Conservation (phyloP, 2,113 vertebrate genomes). For the Rynchops niger region DNA sequence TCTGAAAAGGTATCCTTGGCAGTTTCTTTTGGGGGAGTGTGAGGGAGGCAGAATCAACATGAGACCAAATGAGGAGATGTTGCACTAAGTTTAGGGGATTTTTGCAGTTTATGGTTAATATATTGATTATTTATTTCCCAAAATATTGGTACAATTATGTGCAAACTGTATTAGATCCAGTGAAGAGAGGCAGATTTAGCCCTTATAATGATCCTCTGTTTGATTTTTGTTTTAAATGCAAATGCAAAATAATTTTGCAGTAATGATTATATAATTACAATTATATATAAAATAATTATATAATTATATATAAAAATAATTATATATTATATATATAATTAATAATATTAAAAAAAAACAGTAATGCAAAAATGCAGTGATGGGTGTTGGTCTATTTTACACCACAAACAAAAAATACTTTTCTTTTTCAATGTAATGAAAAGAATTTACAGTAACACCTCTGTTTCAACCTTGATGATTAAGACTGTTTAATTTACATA, state of each 20-base stretch:
- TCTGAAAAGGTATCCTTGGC: background rate
- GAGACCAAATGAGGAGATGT: background rate
- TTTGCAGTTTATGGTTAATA: background rate
- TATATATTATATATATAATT: no score
- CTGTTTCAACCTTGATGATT: background rate
- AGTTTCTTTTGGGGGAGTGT: background rate
- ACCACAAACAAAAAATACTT: background rate
- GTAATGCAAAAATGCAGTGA: background rate
- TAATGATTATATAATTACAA: no score
- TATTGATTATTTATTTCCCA: background rate
- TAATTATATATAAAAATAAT: no score
- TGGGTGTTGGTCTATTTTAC: background rate
- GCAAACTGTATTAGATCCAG: background rate
- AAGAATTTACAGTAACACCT: background rate
- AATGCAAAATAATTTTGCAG: no score
- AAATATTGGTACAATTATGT: background rate
- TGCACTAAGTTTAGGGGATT: rapidly evolving
- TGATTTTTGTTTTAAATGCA: background rate
- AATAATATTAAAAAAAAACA: no score
- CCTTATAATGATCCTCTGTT: background rate
- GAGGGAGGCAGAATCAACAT: background rate
- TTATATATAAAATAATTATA: no score
- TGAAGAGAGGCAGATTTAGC: background rate
- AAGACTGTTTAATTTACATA: background rate
- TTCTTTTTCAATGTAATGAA: background rate